Percentiles rank a stretch among this genome's conserved stretches.
phyloP scores from a whole-genome alignment of 2,113 vertebrate genomes.

The Microcebus jonahi region DNA sequence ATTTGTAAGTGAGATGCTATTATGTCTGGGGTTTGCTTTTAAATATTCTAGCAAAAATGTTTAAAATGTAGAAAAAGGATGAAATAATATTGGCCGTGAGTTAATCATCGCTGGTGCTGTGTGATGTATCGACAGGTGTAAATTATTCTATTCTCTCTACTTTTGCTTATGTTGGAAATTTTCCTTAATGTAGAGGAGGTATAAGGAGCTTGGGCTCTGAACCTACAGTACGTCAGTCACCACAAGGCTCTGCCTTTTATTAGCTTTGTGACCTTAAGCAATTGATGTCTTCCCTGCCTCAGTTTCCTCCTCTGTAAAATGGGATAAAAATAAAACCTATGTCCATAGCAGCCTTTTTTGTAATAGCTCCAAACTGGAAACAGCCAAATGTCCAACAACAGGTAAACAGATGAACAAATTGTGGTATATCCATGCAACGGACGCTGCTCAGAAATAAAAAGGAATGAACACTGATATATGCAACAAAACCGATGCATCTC shows the following conservation, averaged over 20 bases:
- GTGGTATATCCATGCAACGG: too few species aligned
- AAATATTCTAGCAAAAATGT: neutral
- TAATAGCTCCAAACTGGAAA: neutral
- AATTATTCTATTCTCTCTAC: neutral
- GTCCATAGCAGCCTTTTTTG: neutral
- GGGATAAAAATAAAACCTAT: neutral
- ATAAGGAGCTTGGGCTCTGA: neutral
- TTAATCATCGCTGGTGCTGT: neutral
- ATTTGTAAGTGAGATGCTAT: neutral
- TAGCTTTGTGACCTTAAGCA: neutral
- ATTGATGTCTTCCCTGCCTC: neutral
- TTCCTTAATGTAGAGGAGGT: neutral
- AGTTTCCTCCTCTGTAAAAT: neutral
- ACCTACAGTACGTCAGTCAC: accelerated
- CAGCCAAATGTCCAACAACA: neutral
- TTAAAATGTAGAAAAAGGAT: neutral
- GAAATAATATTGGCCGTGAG: neutral
- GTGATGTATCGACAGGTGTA: accelerated
- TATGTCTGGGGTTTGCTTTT: neutral
- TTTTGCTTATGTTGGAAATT: neutral
- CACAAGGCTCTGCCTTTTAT: neutral
- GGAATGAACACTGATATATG: neutral
- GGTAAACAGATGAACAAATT: neutral
- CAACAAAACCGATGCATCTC: neutral
- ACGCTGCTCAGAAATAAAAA: neutral